Percentiles rank a stretch among this genome's conserved stretches.
Conservation (phyloP, 1,140 invertebrate genomes). For the Diprion similis region DNA sequence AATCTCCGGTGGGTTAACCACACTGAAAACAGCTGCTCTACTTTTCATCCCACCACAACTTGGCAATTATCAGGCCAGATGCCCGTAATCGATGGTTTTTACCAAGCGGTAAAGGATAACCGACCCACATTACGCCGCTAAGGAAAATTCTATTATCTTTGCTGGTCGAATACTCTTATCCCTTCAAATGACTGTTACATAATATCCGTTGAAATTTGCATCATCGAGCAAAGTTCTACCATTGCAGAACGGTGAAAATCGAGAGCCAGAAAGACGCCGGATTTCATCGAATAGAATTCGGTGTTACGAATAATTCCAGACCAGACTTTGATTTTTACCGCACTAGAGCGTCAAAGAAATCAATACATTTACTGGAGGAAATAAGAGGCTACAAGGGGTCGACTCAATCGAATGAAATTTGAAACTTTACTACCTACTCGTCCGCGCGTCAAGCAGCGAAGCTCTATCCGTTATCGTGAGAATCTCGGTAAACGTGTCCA, state of each 20-base stretch:
- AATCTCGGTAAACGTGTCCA: neutral
- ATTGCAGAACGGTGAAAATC: too few species aligned
- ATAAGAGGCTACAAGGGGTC: neutral
- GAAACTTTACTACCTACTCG: neutral
- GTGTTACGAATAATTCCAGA: too few species aligned
- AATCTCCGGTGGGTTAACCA: neutral
- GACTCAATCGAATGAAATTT: conserved; percentile 4
- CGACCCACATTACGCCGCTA: too few species aligned
- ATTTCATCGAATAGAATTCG: too few species aligned
- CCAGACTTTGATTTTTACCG: neutral
- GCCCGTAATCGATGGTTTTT: neutral
- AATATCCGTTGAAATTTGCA: too few species aligned
- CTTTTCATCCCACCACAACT: neutral
- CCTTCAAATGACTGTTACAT: too few species aligned
- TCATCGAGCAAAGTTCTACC: too few species aligned
- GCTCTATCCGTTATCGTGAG: neutral
- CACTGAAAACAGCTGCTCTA: conserved; percentile 2
- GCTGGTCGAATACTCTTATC: too few species aligned
- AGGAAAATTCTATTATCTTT: too few species aligned
- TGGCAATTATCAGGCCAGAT: neutral
- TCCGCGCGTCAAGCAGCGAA: neutral
- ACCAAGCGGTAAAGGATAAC: too few species aligned
- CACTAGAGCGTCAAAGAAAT: neutral
- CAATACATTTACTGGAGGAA: neutral
- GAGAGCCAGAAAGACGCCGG: too few species aligned